Evolutionary conservation across 2,113 vertebrate species (phyloP), one percentile per base, ranked within the genome.

Genomic region (Petromus typicus): DNA sequence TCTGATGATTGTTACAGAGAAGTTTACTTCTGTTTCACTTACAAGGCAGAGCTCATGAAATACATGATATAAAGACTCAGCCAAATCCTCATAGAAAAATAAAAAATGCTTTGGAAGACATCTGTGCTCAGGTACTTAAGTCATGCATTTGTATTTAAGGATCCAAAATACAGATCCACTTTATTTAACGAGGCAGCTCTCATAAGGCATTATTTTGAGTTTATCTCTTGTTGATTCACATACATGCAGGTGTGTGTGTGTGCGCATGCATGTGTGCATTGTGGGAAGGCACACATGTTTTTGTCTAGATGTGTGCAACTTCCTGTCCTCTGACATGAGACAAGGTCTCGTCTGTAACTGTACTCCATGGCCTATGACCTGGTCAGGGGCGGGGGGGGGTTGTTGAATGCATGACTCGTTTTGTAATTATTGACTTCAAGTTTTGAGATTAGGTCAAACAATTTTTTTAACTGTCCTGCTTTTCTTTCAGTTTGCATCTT

Each of bases 1-100:
- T 86, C 67, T 86, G 48, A 64, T 85, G 10, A 32, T 76, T 7
- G 3, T 59, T 78, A 18, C 14, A 32, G 71, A 30, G 40, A 79
- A 66, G 40, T 86, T 91, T 76, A 45, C 40, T 82, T 94, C 63
- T 30, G 37, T 64, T 63, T 88, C 54, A 27, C 9, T 82, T 67
- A 3, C 5, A 16, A 71, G 78, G 10, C 27, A 9, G 59, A 34
- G 43, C 25, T 75, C 0, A 18, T 91, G 78, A 71, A 40, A 45
- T 81, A 56, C 48, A 56, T 54, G 13, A 18, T 57, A 6, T 59
- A 63, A 79, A 48, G 43, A 79, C n/a, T 34, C 37, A 22, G 25
- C 73, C 79, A 91, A 5, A 54, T 76, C 66, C 86, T 81, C 37
- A 34, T 11, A 64, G 67, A 61, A 34, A 92, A 88, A 27, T 25